Percentiles rank a stretch among this genome's conserved stretches.
Evolutionary conservation across 2,113 vertebrate genomes (phyloP).

Genomic region (Vulpes lagopus): DNA sequence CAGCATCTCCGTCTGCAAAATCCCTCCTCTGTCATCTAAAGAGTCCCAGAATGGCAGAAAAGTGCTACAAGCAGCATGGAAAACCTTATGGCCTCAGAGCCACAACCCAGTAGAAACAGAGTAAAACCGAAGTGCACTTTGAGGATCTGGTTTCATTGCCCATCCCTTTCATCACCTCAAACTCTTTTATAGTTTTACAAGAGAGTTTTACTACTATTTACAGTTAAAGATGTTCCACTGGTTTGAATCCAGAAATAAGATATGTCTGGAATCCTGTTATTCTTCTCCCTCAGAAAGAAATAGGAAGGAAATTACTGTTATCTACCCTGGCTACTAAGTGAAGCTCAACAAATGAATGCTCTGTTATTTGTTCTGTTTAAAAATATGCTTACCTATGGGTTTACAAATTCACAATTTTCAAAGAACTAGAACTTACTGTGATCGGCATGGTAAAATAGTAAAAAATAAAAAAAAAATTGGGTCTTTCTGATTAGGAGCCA

Average conservation of each 20-base stretch:
- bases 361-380: background rate
- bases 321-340: background rate
- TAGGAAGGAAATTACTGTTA: background rate
- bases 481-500: background rate
- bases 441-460: background rate
- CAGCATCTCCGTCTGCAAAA: background rate
- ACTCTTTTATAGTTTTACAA: background rate
- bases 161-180: background rate
- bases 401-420: background rate
- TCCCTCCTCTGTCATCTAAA: background rate
- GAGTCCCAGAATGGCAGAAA: background rate
- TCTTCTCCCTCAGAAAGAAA: background rate
- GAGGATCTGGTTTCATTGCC: background rate
- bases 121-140: background rate
- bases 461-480: background rate
- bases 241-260: background rate
- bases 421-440: background rate
- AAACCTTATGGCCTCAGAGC: background rate
- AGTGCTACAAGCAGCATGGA: background rate
- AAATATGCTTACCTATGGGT: background rate
- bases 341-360: background rate
- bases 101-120: background rate
- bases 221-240: background rate
- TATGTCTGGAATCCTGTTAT: background rate
- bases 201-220: background rate